Conservation (phyloP, 2,888 invertebrate genomes). For the Watsonalla binaria region DNA sequence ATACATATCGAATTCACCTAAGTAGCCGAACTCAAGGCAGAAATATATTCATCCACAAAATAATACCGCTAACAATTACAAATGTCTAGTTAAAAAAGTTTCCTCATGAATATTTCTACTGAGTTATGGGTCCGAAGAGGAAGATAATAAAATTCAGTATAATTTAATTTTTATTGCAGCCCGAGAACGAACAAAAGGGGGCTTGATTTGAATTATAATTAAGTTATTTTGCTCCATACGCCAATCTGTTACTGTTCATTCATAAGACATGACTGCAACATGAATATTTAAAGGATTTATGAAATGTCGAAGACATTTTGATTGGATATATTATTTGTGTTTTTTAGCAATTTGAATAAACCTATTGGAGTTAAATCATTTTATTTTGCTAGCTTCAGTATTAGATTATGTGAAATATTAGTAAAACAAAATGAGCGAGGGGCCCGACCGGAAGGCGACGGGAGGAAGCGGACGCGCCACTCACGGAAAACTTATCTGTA, state of each 20-base stretch:
- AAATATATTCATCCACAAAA: background rate
- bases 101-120: constrained; percentile 61
- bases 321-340: background rate
- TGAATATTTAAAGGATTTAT: no score
- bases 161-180: constrained; percentile 64
- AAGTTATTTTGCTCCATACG: constrained; percentile 30
- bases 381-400: no score
- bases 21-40: background rate
- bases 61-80: constrained; percentile 38
- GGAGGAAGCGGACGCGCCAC: constrained; percentile 57
- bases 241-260: constrained; percentile 13
- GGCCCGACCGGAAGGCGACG: constrained; percentile 53
- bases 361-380: background rate
- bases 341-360: background rate
- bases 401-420: constrained; percentile 55
- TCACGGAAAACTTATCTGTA: constrained; percentile 59
- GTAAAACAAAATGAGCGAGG: constrained; percentile 73
- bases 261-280: no score
- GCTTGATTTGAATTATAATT: constrained; percentile 58
- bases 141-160: constrained; percentile 64
- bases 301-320: no score
- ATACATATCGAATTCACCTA: no score
- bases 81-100: constrained; percentile 55
- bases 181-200: constrained; percentile 52
- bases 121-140: constrained; percentile 58